phyloP scores from a whole-genome alignment of 2,888 invertebrate genomes.

The Eilema caniola region DNA sequence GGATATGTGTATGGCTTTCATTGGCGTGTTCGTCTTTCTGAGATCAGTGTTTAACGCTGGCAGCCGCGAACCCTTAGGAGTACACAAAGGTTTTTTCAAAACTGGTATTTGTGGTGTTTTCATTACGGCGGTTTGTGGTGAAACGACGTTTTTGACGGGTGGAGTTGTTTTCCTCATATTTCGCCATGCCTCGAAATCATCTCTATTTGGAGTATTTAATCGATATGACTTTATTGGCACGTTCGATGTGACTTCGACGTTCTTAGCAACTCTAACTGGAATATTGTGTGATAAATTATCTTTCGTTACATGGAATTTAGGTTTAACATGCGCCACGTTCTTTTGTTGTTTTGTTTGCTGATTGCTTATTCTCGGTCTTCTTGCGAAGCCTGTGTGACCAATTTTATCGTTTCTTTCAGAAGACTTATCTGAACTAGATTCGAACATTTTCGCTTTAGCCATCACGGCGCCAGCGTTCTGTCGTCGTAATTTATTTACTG shows the following conservation, averaged over 20 bases:
- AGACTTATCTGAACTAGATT: slow-evolving; percentile 85
- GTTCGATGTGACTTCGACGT: slow-evolving; percentile 47
- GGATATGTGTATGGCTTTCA: slow-evolving; percentile 82
- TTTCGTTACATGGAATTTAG: slow-evolving; percentile 59
- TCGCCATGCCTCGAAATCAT: slow-evolving; percentile 63
- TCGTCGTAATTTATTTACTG: slow-evolving; percentile 90
- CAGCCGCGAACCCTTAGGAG: slow-evolving; percentile 85
- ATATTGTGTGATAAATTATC: slow-evolving; percentile 55
- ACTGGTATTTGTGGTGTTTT: slow-evolving; percentile 82
- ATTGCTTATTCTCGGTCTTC: slow-evolving; percentile 74
- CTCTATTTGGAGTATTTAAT: slow-evolving; percentile 57
- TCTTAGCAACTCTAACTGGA: slow-evolving; percentile 54
- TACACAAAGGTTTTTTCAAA: slow-evolving; percentile 87
- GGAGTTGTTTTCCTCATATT: slow-evolving; percentile 68
- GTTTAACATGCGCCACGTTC: slow-evolving; percentile 64
- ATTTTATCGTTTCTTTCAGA: slow-evolving; percentile 73
- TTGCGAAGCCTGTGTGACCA: slow-evolving; percentile 73
- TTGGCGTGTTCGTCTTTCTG: slow-evolving; percentile 87
- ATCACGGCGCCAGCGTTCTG: slow-evolving; percentile 94
- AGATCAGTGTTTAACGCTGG: slow-evolving; percentile 72
- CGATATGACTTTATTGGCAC: slow-evolving; percentile 52
- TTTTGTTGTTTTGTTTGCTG: slow-evolving; percentile 67
- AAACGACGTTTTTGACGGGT: slow-evolving; percentile 68
- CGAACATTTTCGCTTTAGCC: slow-evolving; percentile 92
- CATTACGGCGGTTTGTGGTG: slow-evolving; percentile 64